A percentile compares a stretch with the other conserved stretches of the same genome.
Conservation (phyloP, 2,888 invertebrate species). For the Glyphotaelius pellucidus region DNA sequence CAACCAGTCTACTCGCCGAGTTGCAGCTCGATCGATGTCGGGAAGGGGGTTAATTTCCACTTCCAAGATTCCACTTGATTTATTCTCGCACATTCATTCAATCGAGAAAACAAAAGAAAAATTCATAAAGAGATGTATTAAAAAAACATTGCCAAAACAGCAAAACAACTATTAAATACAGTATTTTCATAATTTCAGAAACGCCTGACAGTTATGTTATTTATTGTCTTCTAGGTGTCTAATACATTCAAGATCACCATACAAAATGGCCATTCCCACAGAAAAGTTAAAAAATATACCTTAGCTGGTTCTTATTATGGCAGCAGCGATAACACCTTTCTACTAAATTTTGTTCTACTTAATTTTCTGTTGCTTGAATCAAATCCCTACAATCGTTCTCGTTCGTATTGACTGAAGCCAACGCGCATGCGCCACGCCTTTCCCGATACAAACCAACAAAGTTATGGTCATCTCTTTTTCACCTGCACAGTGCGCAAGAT, state of each 20-base stretch:
- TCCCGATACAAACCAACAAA: conserved; percentile 10
- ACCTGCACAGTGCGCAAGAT: not conserved
- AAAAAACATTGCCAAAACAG: not conserved
- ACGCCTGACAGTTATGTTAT: not conserved
- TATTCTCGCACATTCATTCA: no score
- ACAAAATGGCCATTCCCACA: not conserved
- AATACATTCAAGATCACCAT: not conserved
- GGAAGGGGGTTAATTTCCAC: no score
- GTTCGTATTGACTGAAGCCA: conserved; percentile 62
- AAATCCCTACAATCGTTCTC: conserved; percentile 24
- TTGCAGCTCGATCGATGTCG: no score
- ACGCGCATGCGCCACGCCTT: conserved; percentile 65
- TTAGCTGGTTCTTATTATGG: not conserved
- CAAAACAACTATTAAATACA: not conserved
- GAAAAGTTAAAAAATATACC: not conserved
- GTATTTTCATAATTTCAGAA: not conserved
- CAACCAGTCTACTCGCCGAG: no score
- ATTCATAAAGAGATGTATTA: no score
- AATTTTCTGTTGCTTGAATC: not conserved
- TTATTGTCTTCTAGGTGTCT: not conserved
- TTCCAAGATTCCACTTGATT: no score
- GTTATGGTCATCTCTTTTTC: conserved; percentile 39
- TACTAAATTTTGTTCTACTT: not conserved
- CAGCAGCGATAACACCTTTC: conserved; percentile 3
- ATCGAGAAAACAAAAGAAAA: no score